Percentiles rank a stretch among this genome's conserved stretches.
phyloP scores from a whole-genome alignment of 53 echinoderm and acorn worm species.

The Zoroaster sp. region DNA sequence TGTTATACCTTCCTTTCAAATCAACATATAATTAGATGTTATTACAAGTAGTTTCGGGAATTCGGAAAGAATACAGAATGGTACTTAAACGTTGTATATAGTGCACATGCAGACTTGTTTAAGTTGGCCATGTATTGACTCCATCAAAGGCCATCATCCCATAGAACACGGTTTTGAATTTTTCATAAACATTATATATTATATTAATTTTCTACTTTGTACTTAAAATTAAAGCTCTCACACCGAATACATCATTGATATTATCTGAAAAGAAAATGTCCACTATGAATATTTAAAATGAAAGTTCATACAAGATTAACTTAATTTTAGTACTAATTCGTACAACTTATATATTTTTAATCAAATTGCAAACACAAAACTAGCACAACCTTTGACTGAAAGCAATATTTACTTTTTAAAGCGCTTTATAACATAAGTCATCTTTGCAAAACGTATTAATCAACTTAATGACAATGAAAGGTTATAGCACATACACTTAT shows the following conservation, averaged over 20 bases:
- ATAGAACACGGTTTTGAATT: too few species aligned
- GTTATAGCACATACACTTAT: background rate
- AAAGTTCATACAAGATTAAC: background rate
- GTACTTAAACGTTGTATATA: too few species aligned
- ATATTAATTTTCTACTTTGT: background rate
- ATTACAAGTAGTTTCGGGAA: too few species aligned
- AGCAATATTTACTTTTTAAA: background rate
- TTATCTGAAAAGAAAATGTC: background rate
- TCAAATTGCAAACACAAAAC: background rate
- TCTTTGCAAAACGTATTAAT: background rate
- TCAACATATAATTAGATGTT: too few species aligned
- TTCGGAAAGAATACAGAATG: too few species aligned
- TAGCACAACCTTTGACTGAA: constrained; percentile 23
- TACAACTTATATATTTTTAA: background rate
- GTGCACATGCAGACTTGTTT: too few species aligned
- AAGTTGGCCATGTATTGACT: background rate
- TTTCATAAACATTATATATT: too few species aligned
- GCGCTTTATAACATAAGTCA: background rate
- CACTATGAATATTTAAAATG: background rate
- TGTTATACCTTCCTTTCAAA: too few species aligned
- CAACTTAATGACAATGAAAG: background rate
- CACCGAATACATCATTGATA: constrained; percentile 10
- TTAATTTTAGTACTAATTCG: background rate
- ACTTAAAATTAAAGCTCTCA: background rate
- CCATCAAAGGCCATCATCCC: too few species aligned